These are phyloP conservation scores for Parnassius apollo DNA, from an alignment of 2,888 invertebrate species.

Conservation along the genomic window DNA sequence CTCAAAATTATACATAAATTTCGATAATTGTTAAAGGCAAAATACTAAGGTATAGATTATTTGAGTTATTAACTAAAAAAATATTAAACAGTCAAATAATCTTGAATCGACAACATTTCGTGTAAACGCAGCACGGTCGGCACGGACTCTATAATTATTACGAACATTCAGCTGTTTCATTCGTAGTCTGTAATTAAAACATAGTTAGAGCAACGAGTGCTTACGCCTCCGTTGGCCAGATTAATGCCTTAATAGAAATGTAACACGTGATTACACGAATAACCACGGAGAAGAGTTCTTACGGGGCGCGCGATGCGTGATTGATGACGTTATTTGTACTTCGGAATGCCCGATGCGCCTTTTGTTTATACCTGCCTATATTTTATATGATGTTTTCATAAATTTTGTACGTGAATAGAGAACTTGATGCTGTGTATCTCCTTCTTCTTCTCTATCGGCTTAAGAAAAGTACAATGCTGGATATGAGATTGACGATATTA, in stretches of 20 bases:
- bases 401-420: too few relatives aligned
- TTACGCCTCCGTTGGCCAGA: conserved; percentile 52
- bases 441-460: too few relatives aligned
- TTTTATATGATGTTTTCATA: background rate
- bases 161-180: conserved; percentile 58
- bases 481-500: background rate
- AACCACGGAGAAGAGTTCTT: conserved; percentile 46
- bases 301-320: conserved; percentile 42
- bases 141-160: conserved; percentile 65
- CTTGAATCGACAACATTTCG: conserved; percentile 4
- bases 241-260: conserved; percentile 76
- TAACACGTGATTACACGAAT: conserved; percentile 66
- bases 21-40: too few relatives aligned
- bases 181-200: conserved; percentile 72
- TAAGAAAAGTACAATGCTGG: too few relatives aligned
- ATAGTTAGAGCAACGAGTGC: conserved; percentile 66
- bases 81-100: background rate
- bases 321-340: conserved; percentile 48
- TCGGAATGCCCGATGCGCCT: conserved; percentile 11
- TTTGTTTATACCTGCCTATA: background rate
- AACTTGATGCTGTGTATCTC: too few relatives aligned
- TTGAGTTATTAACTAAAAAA: too few relatives aligned
- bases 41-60: too few relatives aligned
- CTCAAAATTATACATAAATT: too few relatives aligned
- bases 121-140: conserved; percentile 51